Conservation (phyloP, 1,140 invertebrate species). For the Delia radicum region DNA sequence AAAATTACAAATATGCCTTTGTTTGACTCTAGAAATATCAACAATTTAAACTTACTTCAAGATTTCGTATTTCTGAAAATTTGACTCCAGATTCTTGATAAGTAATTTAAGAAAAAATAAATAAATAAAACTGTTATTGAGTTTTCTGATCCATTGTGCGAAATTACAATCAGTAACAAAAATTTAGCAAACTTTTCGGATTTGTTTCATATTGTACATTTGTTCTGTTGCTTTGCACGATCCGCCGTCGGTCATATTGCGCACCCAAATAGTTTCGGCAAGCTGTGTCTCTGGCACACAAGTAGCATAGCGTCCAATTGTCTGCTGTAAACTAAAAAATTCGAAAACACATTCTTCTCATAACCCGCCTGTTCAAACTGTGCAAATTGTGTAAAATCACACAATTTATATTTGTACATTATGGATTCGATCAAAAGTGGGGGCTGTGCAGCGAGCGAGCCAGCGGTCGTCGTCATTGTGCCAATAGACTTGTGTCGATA, state of each 20-base stretch:
- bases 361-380: too few species aligned
- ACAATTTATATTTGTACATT: neutral
- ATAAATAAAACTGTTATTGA: too few species aligned
- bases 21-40: too few species aligned
- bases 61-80: too few species aligned
- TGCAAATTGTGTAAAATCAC: too few species aligned
- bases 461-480: neutral
- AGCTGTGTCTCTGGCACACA: neutral
- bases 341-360: neutral
- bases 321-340: neutral
- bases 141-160: neutral
- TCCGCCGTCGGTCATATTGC: neutral
- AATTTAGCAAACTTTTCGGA: neutral
- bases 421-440: neutral
- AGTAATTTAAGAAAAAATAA: too few species aligned
- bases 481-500: neutral
- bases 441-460: neutral
- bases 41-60: too few species aligned
- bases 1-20: too few species aligned
- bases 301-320: neutral
- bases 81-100: too few species aligned
- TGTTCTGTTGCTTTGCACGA: neutral
- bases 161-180: too few species aligned
- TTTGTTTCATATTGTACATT: neutral
- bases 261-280: neutral